phyloP scores from a whole-genome alignment of 2,113 vertebrate species.

The Gymnogyps californianus region DNA sequence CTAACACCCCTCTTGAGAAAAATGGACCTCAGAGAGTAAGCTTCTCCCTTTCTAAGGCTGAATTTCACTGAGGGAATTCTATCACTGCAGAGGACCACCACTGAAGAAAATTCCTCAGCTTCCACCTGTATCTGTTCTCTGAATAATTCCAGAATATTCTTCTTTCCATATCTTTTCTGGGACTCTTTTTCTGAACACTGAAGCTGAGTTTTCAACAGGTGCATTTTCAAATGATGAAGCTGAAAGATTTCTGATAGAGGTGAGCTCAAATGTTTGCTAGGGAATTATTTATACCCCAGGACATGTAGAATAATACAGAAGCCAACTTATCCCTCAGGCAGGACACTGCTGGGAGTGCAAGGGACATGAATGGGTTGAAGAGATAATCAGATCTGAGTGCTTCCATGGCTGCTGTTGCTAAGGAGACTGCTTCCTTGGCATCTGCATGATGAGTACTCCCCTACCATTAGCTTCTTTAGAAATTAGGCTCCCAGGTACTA shows the following conservation, averaged over 20 bases:
- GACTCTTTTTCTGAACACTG: not conserved
- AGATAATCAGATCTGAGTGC: not conserved
- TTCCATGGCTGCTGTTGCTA: constrained; percentile 49
- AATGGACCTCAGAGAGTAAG: not conserved
- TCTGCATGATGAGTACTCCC: not conserved
- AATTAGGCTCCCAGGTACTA: not conserved
- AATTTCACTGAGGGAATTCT: not conserved
- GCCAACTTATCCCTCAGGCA: not conserved
- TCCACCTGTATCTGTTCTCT: not conserved
- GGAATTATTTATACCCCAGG: not conserved
- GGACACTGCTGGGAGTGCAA: not conserved
- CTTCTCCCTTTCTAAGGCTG: not conserved
- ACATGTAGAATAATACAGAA: not conserved
- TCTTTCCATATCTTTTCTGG: not conserved
- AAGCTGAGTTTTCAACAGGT: not conserved
- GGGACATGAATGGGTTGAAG: not conserved
- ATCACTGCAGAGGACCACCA: not conserved
- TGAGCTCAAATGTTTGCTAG: not conserved
- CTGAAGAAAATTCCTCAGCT: not conserved
- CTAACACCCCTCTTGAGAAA: not conserved
- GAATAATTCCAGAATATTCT: not conserved
- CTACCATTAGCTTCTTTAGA: constrained; percentile 1
- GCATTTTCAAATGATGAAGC: fast-evolving
- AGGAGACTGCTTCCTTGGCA: constrained; percentile 15
- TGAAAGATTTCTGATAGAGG: not conserved